Base-by-base conservation (phyloP, 2,113 vertebrate species). In the Pardalotus punctatus region DNA sequence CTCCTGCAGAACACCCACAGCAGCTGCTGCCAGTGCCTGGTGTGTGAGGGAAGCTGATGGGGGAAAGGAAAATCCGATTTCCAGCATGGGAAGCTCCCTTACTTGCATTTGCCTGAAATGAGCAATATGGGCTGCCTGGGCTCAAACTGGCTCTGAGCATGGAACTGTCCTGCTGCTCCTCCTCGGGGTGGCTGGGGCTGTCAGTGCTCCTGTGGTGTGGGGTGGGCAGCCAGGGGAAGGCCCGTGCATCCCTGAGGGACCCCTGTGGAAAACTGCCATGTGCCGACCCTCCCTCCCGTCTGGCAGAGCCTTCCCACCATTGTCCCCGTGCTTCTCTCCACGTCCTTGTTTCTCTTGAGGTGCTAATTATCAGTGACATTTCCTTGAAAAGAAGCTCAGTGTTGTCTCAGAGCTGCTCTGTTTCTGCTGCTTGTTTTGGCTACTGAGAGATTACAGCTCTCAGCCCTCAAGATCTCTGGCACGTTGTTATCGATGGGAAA, bases 391-490 rank as follows among this genome's bases (percentile, higher is more conserved):
- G 81, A 33, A 87, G 50, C 58, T 94, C 1, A 0, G 0, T 73
- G 79, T 77, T 93, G 84, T 69, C 56, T 54, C 54, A 19, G 85
- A 86, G 79, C 62, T 83, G 64, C 81, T 95, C 71, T 51, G 43
- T 51, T 88, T 74, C 81, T 64, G 78, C 78, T 94, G 58, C 94
- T 92, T 60, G 1, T 91, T 87, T 94, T 70, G 67, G 84, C 70
- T 77, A 20, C 1, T 9, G 25, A 42, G 4, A 93, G 87, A 91
- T 93, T 60, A 77, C 57, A 66, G 74, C 54, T 50, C 84, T 79
- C 77, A 25, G 77, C 53, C 73, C 86, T 73, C 4, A 9, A 93
- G 50, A 81, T 84, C 73, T 73, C 62, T 73, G 64, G 33, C 92
- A 81, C 0, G 0, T 58, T 47, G 23, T 67, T 85, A 20, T 83